Base-by-base conservation (phyloP, 1,140 invertebrate species). In the Heterodera carotae region DNA sequence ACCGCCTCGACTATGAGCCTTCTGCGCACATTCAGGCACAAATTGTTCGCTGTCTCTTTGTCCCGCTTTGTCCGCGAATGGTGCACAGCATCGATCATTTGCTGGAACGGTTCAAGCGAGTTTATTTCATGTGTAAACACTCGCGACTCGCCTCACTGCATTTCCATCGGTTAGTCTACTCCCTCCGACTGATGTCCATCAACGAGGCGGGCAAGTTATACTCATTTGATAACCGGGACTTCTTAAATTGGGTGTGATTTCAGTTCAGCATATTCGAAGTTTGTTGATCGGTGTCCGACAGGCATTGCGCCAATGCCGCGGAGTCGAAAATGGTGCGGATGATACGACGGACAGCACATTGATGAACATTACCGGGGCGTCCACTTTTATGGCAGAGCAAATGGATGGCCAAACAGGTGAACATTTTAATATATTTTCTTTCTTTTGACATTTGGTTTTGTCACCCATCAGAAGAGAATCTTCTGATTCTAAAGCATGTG, bases 41-140 rank as follows among this genome's bases (percentile, higher is more conserved):
- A 77, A 78, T 78, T 64, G 77, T 78, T n/a, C 39, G 56, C 27
- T 67, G 73, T 33, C 43, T 78, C 48, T 78, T 78, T 31, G 31
- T 27, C 33, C 48, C 77, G 15, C 66, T 78, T 31, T 60, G 75
- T 53, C 75, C 76, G 10, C 74, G 68, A 25, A 7, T 34, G 25
- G 34, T 78, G 25, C 60, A 76, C 10, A 36, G 76, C 10, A 75
- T 78, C 33, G 75, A 78, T 53, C 56, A 76, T 76, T 43, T 43
- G 22, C 25, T 64, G 31, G 77, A 79, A 25, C 77, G 77, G 0
- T 78, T 78, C 59, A 78, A 78, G 56, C 77, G 77, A 33, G 39
- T 78, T 53, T 76, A 59, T 31, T 76, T 69, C 12, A 78, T 78
- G 77, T 78, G 75, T 29, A 78, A 78, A 77, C 39, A 43, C 25